Evolutionary conservation across 2,888 invertebrate genomes (phyloP).

Genomic region (Tetragonisca angustula): DNA sequence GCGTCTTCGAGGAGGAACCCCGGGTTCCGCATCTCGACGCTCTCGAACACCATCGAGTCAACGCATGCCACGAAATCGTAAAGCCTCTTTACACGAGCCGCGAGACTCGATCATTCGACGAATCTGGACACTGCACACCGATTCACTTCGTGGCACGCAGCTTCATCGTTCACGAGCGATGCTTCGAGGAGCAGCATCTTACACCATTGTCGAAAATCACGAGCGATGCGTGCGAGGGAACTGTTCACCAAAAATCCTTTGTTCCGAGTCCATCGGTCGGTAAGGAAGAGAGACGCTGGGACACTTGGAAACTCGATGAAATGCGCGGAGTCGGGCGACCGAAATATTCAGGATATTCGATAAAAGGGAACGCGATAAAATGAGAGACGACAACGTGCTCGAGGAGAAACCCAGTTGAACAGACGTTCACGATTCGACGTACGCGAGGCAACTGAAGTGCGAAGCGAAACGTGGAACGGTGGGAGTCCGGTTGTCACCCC

Average conservation of each 20-base stretch:
- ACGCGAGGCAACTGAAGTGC: constrained; percentile 77
- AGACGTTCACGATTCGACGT: constrained; percentile 57
- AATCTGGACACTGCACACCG: constrained; percentile 25
- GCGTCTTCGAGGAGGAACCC: constrained; percentile 83
- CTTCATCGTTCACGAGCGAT: background rate
- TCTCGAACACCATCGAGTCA: constrained; percentile 81
- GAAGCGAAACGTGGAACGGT: constrained; percentile 45
- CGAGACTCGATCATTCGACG: constrained; percentile 31
- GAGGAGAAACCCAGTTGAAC: background rate
- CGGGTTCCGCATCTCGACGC: constrained; percentile 82
- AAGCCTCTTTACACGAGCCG: constrained; percentile 35
- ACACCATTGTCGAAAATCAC: constrained; percentile 18
- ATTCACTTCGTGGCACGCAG: constrained; percentile 2
- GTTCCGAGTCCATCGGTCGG: background rate
- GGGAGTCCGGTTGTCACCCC: constrained; percentile 25
- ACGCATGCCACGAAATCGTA: constrained; percentile 44
- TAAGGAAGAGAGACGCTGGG: background rate
- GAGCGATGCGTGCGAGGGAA: background rate
- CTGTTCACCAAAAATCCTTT: background rate
- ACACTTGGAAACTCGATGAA: background rate
- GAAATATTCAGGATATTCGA: background rate
- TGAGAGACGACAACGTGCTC: constrained; percentile 17
- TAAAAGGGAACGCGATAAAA: background rate
- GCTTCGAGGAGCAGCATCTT: constrained; percentile 23
- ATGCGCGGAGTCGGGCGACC: background rate